Evolutionary conservation across 1,140 invertebrate species (phyloP).

Genomic region (Radopholus similis): DNA sequence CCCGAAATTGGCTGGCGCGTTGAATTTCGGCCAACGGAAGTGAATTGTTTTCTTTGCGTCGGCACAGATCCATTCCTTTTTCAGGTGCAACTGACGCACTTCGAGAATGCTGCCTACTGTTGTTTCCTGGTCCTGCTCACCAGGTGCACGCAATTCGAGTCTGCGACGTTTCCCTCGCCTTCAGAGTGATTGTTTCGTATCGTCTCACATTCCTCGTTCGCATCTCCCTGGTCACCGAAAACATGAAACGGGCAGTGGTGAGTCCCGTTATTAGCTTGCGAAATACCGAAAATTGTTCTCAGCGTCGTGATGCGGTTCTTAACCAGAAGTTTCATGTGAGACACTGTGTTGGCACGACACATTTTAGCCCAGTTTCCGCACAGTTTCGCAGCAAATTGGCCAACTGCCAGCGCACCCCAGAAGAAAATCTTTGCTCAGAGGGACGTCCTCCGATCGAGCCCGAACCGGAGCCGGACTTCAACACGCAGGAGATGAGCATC

Average conservation of each 20-base stretch:
- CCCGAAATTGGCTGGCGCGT: constrained; percentile 94
- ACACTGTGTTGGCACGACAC: constrained; percentile 65
- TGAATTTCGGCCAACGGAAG: constrained; percentile 95
- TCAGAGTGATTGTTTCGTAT: constrained; percentile 91
- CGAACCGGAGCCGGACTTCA: constrained; percentile 37
- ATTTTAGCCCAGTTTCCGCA: constrained; percentile 43
- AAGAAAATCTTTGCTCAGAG: constrained; percentile 42
- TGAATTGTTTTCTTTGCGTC: neutral
- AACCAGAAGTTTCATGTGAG: constrained; percentile 75
- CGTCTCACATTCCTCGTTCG: constrained; percentile 92
- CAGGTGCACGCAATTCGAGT: constrained; percentile 67
- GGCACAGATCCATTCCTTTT: neutral
- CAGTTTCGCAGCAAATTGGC: constrained; percentile 32
- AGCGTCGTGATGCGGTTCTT: constrained; percentile 79
- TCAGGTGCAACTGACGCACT: constrained; percentile 82
- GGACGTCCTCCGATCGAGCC: constrained; percentile 30
- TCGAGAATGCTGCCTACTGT: constrained; percentile 98
- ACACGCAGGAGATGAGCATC: constrained; percentile 73
- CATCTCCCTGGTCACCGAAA: constrained; percentile 96
- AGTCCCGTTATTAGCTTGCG: neutral
- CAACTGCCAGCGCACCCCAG: constrained; percentile 58
- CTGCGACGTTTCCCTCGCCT: constrained; percentile 78
- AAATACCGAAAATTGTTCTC: constrained; percentile 59
- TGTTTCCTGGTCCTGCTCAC: constrained; percentile 95
- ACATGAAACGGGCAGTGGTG: constrained; percentile 78